Evolutionary conservation across 2,113 vertebrate genomes (phyloP).

Genomic region (Urocolius indicus): DNA sequence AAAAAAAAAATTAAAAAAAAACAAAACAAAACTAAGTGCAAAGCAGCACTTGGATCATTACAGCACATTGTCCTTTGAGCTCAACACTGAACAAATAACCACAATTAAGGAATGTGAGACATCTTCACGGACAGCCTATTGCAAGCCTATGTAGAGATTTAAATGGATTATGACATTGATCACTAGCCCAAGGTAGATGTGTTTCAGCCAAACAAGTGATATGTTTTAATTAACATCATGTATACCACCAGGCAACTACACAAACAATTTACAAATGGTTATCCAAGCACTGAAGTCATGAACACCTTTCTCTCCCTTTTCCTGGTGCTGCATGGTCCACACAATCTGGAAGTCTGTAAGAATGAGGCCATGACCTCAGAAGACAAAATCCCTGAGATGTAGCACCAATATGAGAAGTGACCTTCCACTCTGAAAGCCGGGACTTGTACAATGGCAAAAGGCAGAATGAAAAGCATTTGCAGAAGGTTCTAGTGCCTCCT

Average conservation of each 20-base stretch:
- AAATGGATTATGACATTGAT: neutral
- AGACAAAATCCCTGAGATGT: neutral
- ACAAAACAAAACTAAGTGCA: neutral
- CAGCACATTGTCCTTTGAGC: neutral
- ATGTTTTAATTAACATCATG: neutral
- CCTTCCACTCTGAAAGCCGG: neutral
- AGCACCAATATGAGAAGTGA: neutral
- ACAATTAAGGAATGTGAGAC: neutral
- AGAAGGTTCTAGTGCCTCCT: neutral
- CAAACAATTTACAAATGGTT: neutral
- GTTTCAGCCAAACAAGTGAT: neutral
- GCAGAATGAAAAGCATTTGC: neutral
- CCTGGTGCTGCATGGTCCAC: neutral
- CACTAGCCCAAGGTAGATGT: neutral
- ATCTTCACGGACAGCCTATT: neutral
- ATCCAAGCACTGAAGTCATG: neutral
- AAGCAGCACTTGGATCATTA: neutral
- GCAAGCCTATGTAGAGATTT: neutral
- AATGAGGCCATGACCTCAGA: neutral
- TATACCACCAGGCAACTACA: neutral
- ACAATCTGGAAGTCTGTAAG: neutral
- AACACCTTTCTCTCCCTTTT: neutral
- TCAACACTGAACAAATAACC: accelerated
- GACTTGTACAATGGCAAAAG: neutral
- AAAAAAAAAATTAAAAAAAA: too few species aligned